phyloP scores from a whole-genome alignment of 2,113 vertebrate species.

The Natator depressus region DNA sequence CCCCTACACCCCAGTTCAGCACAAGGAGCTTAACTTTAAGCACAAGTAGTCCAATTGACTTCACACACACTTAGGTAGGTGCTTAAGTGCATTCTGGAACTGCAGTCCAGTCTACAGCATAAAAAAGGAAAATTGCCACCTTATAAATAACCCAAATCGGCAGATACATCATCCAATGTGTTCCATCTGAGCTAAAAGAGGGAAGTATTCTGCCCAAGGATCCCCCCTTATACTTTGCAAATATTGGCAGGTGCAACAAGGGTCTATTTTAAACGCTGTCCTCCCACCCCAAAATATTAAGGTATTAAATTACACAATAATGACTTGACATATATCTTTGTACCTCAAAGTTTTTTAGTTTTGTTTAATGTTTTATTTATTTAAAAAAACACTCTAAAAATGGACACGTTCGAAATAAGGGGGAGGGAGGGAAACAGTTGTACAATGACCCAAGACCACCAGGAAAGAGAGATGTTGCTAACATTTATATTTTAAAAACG shows the following conservation, averaged over 20 bases:
- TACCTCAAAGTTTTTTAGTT: not conserved
- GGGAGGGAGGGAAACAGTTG: not conserved
- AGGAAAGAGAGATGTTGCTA: not conserved
- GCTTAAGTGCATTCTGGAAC: not conserved
- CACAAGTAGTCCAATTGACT: not conserved
- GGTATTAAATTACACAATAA: not conserved
- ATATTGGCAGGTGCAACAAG: not conserved
- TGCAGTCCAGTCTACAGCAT: not conserved
- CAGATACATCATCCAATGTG: accelerated
- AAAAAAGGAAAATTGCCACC: not conserved
- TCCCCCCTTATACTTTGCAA: not conserved
- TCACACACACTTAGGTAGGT: not conserved
- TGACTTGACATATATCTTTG: not conserved
- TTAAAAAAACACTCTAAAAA: not conserved
- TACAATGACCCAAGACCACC: not conserved
- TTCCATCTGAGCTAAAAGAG: slow-evolving; percentile 11
- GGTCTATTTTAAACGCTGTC: not conserved
- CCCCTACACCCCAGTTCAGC: not conserved
- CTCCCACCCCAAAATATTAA: not conserved
- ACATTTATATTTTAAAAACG: not conserved
- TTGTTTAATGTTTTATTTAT: not conserved
- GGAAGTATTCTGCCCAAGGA: not conserved
- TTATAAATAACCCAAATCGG: not conserved
- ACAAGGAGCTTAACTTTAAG: not conserved
- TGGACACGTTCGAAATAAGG: not conserved